Conservation (phyloP, 2,888 invertebrate genomes). For the Pilophorus perplexus region DNA sequence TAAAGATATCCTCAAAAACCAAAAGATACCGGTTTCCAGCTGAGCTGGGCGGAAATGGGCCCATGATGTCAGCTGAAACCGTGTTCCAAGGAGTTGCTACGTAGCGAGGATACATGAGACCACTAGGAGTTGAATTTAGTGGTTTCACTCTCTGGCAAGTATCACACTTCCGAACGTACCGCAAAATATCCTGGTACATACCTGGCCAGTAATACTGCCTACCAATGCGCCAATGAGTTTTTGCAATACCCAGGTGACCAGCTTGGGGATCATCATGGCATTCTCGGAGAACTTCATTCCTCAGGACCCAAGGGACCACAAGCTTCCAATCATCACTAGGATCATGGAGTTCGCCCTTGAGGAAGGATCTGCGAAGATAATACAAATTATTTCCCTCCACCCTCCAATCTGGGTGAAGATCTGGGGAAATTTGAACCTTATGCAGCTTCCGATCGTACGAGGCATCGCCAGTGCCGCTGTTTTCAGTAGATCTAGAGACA, state of each 20-base stretch:
- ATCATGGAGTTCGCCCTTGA: neutral
- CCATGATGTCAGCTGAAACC: too few relatives aligned
- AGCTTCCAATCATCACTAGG: conserved; percentile 22
- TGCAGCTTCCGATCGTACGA: conserved; percentile 41
- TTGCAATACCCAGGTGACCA: conserved; percentile 33
- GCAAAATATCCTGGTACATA: conserved; percentile 3
- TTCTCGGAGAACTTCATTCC: neutral
- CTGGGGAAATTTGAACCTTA: conserved; percentile 21
- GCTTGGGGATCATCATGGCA: too few relatives aligned
- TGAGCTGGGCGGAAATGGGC: neutral
- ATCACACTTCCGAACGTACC: neutral
- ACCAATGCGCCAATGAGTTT: conserved; percentile 26
- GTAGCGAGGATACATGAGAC: conserved; percentile 21
- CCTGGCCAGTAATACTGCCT: too few relatives aligned
- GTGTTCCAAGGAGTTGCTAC: neutral
- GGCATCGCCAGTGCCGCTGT: conserved; percentile 2
- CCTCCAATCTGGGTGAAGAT: conserved; percentile 26
- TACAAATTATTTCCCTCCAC: conserved; percentile 7
- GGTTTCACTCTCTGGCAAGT: neutral
- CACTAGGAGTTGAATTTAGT: neutral
- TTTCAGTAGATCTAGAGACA: neutral
- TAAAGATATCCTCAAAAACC: too few relatives aligned
- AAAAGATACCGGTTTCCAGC: too few relatives aligned
- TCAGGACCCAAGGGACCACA: neutral
- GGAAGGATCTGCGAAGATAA: neutral